Evolutionary conservation across 2,797 vertebrate genomes (phyloP).

Genomic region (Micropoecilia bifurca): DNA sequence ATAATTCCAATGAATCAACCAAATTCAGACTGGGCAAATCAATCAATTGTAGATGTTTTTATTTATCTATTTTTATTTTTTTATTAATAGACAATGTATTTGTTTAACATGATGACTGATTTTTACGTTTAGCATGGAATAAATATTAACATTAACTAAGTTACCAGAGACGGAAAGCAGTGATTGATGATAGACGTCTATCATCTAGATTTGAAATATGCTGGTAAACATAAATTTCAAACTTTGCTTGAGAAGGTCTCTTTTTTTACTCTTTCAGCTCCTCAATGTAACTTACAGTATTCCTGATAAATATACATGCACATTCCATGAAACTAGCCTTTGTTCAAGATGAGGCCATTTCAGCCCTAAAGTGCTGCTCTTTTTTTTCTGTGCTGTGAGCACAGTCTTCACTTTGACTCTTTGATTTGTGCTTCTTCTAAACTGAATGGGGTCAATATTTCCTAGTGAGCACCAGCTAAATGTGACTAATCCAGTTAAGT

Average conservation of each 20-base stretch:
- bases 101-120: background rate
- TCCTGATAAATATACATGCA: background rate
- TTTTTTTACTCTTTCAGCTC: background rate
- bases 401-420: background rate
- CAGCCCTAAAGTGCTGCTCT: background rate
- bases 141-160: background rate
- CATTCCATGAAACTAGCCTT: background rate
- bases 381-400: background rate
- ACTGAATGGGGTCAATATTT: slow-evolving; percentile 4
- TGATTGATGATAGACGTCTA: background rate
- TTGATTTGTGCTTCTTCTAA: background rate
- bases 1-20: background rate
- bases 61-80: background rate
- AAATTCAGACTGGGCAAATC: background rate
- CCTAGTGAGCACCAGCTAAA: background rate
- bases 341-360: background rate
- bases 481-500: background rate
- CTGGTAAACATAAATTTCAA: background rate
- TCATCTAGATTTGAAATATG: background rate
- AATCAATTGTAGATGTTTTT: background rate
- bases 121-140: background rate
- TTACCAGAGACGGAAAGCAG: background rate
- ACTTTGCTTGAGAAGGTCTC: background rate
- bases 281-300: background rate
- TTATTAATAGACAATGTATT: background rate